A percentile compares a stretch with the other conserved stretches of the same genome.
These are phyloP conservation scores for Eubasilissa regina DNA, from an alignment of 1,140 invertebrate species.

Conservation along the genomic window DNA sequence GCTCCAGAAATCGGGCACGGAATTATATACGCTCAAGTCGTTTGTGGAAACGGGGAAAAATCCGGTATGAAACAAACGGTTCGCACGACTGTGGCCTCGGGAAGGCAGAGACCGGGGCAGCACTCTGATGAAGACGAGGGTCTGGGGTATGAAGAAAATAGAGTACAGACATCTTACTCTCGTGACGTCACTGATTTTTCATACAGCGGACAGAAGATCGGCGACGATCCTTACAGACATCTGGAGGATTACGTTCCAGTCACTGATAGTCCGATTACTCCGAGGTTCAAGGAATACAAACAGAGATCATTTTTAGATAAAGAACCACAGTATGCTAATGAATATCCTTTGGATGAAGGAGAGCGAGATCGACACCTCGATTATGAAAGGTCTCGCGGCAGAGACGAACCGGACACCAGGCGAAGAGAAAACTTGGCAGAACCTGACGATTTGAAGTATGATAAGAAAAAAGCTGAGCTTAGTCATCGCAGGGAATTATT, in stretches of 20 bases:
- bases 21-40: slow-evolving; percentile 84
- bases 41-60: slow-evolving; percentile 71
- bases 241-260: slow-evolving; percentile 63
- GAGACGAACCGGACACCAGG: slow-evolving; percentile 78
- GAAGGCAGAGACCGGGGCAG: slow-evolving; percentile 66
- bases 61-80: slow-evolving; percentile 71
- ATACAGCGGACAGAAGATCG: slow-evolving; percentile 65
- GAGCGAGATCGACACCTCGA: slow-evolving; percentile 59
- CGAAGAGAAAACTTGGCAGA: slow-evolving; percentile 71
- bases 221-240: slow-evolving; percentile 64
- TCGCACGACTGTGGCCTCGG: slow-evolving; percentile 70
- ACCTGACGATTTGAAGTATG: slow-evolving; percentile 44
- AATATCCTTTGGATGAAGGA: slow-evolving; percentile 60
- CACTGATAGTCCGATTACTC: slow-evolving; percentile 69
- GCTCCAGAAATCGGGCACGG: slow-evolving; percentile 62
- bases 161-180: slow-evolving; percentile 58
- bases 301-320: slow-evolving; percentile 68
- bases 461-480: slow-evolving; percentile 71
- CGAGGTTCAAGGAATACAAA: slow-evolving; percentile 69
- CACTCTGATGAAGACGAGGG: slow-evolving; percentile 84
- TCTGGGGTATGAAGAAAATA: slow-evolving; percentile 76
- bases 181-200: slow-evolving; percentile 65
- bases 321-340: slow-evolving; percentile 70
- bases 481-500: slow-evolving; percentile 82
- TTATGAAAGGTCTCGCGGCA: slow-evolving; percentile 74